Conservation (phyloP, 2,888 invertebrate species). For the Scaptodrosophila latifasciaeformis region DNA sequence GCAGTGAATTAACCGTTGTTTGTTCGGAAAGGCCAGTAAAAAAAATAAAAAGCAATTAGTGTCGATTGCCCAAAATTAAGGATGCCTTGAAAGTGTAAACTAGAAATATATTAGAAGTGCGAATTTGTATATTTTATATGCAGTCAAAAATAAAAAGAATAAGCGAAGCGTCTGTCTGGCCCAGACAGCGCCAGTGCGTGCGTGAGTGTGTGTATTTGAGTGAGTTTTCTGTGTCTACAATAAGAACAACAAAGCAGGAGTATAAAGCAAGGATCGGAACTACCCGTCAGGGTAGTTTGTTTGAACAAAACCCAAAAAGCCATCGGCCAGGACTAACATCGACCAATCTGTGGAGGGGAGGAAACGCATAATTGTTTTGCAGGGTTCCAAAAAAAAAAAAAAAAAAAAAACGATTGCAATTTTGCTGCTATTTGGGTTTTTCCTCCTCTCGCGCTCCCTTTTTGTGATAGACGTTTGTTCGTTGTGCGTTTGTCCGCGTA, state of each 20-base stretch:
- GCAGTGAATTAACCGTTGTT: conserved; percentile 11
- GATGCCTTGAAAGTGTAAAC: conserved; percentile 18
- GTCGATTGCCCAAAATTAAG: conserved; percentile 3
- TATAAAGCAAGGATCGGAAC: conserved; percentile 47
- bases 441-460: conserved; percentile 15
- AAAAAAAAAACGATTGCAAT: conserved; percentile 36
- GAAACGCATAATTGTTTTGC: conserved; percentile 56
- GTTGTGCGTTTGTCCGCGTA: conserved; percentile 30
- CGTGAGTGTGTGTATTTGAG: conserved; percentile 21
- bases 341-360: conserved; percentile 43
- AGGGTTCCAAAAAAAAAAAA: conserved; percentile 33
- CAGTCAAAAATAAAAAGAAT: conserved; percentile 20
- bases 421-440: conserved; percentile 16
- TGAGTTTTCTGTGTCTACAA: conserved; percentile 37
- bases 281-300: conserved; percentile 64
- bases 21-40: conserved; percentile 17
- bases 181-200: conserved; percentile 6
- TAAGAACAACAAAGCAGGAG: conserved; percentile 34
- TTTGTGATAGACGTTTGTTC: conserved; percentile 26
- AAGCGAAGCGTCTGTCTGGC: conserved; percentile 36
- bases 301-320: conserved; percentile 34
- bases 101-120: conserved; percentile 32
- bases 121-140: conserved; percentile 43
- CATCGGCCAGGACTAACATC: conserved; percentile 39
- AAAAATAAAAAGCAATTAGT: conserved; percentile 8